These are phyloP conservation scores for Penaeus indicus DNA, from an alignment of 1,140 invertebrate genomes.

Conservation along the genomic window DNA sequence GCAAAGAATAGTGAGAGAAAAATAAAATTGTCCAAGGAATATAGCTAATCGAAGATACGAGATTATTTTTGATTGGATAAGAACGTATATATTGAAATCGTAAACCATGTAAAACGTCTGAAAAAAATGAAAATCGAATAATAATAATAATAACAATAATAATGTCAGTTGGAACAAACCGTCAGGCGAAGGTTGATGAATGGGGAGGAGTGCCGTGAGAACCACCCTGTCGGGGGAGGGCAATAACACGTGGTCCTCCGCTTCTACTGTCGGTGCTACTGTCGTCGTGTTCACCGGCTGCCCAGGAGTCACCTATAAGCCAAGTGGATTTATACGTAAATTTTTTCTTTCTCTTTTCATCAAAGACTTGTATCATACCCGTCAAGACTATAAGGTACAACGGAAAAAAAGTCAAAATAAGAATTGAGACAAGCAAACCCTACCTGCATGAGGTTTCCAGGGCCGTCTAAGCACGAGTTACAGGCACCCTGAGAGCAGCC, in stretches of 20 bases:
- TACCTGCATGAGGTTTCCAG: conserved; percentile 16
- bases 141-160: neutral
- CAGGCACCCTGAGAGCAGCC: conserved; percentile 28
- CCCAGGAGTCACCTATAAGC: neutral
- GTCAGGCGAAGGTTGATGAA: conserved; percentile 68
- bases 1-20: neutral
- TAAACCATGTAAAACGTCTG: too few relatives aligned
- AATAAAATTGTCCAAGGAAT: neutral
- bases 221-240: conserved; percentile 66
- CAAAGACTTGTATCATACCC: too few relatives aligned
- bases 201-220: conserved; percentile 68
- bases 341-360: neutral
- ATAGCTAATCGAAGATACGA: neutral
- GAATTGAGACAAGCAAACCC: neutral
- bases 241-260: conserved; percentile 41
- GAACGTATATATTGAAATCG: too few relatives aligned
- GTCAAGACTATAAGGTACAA: too few relatives aligned
- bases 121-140: neutral
- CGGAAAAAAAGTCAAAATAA: neutral
- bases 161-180: conserved; percentile 35
- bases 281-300: conserved; percentile 34
- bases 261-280: neutral
- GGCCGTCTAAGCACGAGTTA: conserved; percentile 3
- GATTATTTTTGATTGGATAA: neutral
- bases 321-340: neutral